Percentiles rank a stretch among this genome's conserved stretches.
These are phyloP conservation scores for Styela clava DNA, from an alignment of 23 tunicate genomes.

Conservation along the genomic window DNA sequence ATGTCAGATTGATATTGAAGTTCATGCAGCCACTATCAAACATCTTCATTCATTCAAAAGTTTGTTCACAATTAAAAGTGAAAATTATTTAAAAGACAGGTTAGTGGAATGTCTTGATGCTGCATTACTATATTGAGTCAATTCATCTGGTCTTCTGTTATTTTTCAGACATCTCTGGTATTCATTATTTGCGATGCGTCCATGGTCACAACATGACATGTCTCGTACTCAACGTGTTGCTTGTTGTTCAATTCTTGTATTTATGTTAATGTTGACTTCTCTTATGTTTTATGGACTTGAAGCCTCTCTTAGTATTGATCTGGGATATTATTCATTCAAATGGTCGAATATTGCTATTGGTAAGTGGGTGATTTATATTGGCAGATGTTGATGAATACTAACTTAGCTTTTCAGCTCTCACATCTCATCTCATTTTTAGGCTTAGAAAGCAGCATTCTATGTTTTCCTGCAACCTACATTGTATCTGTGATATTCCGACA, in stretches of 20 bases:
- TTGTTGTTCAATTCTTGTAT: slow-evolving; percentile 22
- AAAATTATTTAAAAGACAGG: slow-evolving; percentile 28
- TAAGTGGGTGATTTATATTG: no score
- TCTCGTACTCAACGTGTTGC: slow-evolving; percentile 39
- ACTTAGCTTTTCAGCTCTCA: no score
- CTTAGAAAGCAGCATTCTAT: slow-evolving; percentile 31
- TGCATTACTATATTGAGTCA: neutral
- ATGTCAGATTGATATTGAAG: slow-evolving; percentile 15
- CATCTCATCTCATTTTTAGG: slow-evolving; percentile 22
- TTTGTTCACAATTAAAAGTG: slow-evolving; percentile 20
- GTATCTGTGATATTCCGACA: slow-evolving; percentile 22
- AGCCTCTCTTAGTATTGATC: neutral
- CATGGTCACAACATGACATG: slow-evolving; percentile 47
- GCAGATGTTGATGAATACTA: no score
- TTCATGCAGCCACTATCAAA: slow-evolving; percentile 23
- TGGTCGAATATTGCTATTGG: slow-evolving; percentile 50
- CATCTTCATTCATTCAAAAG: neutral
- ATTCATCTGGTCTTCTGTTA: neutral
- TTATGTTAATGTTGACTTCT: slow-evolving; percentile 32
- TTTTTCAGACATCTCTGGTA: slow-evolving; percentile 49
- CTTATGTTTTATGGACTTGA: slow-evolving; percentile 32
- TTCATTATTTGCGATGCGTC: slow-evolving; percentile 46
- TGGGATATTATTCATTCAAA: slow-evolving; percentile 41
- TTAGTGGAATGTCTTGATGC: neutral
- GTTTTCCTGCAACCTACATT: slow-evolving; percentile 27